Base-by-base conservation (phyloP, 2,113 vertebrate species). In the Rhombomys opimus region DNA sequence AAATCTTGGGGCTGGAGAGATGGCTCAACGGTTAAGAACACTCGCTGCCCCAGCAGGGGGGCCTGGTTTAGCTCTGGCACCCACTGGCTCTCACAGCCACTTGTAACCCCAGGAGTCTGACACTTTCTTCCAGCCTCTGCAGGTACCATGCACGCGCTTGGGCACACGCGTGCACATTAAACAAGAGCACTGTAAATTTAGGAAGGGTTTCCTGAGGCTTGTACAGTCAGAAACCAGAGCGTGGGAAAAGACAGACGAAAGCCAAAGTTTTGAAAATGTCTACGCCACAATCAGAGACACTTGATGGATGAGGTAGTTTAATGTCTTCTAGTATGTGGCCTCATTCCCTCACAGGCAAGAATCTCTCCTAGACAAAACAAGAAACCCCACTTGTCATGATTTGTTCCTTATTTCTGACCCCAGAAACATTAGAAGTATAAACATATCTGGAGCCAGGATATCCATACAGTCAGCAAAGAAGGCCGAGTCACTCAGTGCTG, bases 381-480 rank as follows among this genome's bases (percentile, higher is more conserved):
- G 32, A 81, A 52, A 2, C 2, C 32, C 30, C 11, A 27, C 12
- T 50, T 92, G 94, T 65, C 65, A 7, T 87, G 86, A 57, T 73
- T 57, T 84, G 38, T 78, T 73, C 23, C 10, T 94, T 93, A 89
- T 70, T 89, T 85, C 76, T 84, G 32, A 89, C 6, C 30, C 78
- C 84, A 77, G 59, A 85, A 95, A 70, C 41, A 94, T 76, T 54
- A 78, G 72, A 84, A 80, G 5, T 92, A 35, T 92, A 76, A 61
- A 7, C 67, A 7, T 76, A 87, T 90, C 10, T 14, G 54, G 54
- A 57, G 54, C 5, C 54, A 81, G 20, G 7, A 11, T 32, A 32
- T 20, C 14, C 14, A 32, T 41, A 12, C 4, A 67, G 46, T 77
- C 38, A 61, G 30, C 6, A 65, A 81, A n/a, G 90, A 80, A 46